Percentiles rank a stretch among this genome's conserved stretches.
Evolutionary conservation across 2,797 vertebrate species (phyloP).

Genomic region (Smutsia gigantea): DNA sequence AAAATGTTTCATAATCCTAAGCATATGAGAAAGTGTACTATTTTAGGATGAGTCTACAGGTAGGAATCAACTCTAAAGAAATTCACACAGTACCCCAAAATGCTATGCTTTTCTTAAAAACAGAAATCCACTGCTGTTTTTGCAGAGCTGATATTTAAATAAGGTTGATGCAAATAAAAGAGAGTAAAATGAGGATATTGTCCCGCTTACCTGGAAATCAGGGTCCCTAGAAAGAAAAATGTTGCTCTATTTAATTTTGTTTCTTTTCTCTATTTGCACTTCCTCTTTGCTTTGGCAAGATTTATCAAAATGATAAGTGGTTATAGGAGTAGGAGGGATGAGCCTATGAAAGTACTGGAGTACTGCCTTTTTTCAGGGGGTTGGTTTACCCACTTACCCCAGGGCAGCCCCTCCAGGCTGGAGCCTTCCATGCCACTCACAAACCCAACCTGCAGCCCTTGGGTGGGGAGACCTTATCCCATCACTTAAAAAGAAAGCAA

Average conservation of each 20-base stretch:
- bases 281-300: background rate
- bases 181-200: background rate
- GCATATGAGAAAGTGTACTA: background rate
- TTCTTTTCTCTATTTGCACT: background rate
- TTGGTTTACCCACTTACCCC: background rate
- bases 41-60: background rate
- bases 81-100: background rate
- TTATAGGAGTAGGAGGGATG: too few species aligned
- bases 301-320: background rate
- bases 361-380: background rate
- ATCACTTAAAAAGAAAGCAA: background rate
- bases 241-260: rapidly evolving
- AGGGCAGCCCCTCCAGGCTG: background rate
- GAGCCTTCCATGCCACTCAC: rapidly evolving
- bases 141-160: background rate
- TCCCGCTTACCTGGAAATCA: background rate
- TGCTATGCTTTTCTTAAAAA: background rate
- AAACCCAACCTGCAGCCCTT: background rate
- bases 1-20: background rate
- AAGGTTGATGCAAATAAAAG: background rate
- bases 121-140: background rate
- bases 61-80: background rate
- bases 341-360: background rate
- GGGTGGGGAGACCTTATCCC: background rate
- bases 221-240: background rate